Evolutionary conservation across 2,113 vertebrate species (phyloP).

Genomic region (Nanorana parkeri): DNA sequence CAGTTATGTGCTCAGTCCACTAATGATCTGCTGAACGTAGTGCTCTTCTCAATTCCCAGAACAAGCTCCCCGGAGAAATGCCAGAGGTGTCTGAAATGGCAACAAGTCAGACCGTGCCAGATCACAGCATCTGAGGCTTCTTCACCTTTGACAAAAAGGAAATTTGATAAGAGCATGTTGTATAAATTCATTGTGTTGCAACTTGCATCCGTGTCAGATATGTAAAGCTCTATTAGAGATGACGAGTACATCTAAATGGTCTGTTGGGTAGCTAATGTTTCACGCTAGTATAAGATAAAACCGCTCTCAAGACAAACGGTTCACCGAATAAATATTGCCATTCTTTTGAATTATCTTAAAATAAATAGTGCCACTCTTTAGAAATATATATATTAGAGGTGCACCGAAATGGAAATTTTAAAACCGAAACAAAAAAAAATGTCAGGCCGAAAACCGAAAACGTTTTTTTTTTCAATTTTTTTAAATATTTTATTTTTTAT

Average conservation of each 20-base stretch:
- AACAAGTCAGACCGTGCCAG: slow-evolving; percentile 9
- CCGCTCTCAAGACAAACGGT: too few species aligned
- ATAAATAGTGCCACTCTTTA: too few species aligned
- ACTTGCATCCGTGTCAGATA: neutral
- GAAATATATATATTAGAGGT: too few species aligned
- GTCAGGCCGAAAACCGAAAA: too few species aligned
- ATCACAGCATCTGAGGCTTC: slow-evolving; percentile 4
- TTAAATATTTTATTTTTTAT: too few species aligned
- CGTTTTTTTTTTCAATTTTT: too few species aligned
- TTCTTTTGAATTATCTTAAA: too few species aligned
- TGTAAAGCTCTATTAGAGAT: neutral
- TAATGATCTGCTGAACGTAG: slow-evolving; percentile 28
- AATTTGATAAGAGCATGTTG: slow-evolving; percentile 39
- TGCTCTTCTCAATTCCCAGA: slow-evolving; percentile 18
- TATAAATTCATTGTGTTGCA: slow-evolving; percentile 13
- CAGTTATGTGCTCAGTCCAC: slow-evolving; percentile 4
- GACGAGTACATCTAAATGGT: neutral
- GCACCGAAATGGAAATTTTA: too few species aligned
- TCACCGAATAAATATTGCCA: too few species aligned
- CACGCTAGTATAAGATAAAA: too few species aligned
- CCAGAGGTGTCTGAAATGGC: slow-evolving; percentile 27
- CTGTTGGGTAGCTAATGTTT: too few species aligned
- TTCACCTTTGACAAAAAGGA: slow-evolving; percentile 33
- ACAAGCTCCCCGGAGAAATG: slow-evolving; percentile 18
- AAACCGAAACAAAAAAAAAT: too few species aligned